Conservation (phyloP, 2,888 invertebrate genomes). For the Paralinhomoeus sp. region DNA sequence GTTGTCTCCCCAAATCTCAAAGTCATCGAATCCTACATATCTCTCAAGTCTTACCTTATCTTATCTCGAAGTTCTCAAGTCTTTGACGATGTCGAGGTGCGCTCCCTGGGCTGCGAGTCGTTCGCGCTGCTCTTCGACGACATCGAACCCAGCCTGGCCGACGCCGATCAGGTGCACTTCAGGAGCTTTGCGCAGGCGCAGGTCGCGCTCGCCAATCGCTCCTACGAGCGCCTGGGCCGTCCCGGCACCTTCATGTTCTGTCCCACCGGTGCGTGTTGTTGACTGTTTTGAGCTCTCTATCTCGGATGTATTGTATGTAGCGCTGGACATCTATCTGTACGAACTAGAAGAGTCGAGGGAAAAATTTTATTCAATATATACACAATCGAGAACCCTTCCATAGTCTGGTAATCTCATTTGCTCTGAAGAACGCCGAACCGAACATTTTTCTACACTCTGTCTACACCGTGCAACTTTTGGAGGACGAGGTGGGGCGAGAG, state of each 20-base stretch:
- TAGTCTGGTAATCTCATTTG: background rate
- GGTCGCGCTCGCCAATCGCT: conserved; percentile 77
- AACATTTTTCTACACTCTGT: too few relatives aligned
- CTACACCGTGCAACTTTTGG: too few relatives aligned
- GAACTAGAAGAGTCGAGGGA: background rate
- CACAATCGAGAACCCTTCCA: background rate
- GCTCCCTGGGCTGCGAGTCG: conserved; percentile 69
- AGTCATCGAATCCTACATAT: too few relatives aligned
- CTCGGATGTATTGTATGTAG: background rate
- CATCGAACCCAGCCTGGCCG: conserved; percentile 85
- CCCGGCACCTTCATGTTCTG: conserved; percentile 72
- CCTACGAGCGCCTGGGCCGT: conserved; percentile 67
- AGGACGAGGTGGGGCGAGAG: too few relatives aligned
- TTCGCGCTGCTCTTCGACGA: conserved; percentile 93
- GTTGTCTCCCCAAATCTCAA: too few relatives aligned
- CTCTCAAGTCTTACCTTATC: too few relatives aligned
- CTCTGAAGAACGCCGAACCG: background rate
- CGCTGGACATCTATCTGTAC: background rate
- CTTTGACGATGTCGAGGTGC: conserved; percentile 45
- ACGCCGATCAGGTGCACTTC: conserved; percentile 81
- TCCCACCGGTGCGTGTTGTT: conserved; percentile 48
- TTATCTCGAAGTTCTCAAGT: too few relatives aligned
- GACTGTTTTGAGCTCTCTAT: background rate
- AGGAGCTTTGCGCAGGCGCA: conserved; percentile 94
- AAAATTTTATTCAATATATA: background rate